Evolutionary conservation across 2,888 invertebrate genomes (phyloP).

Genomic region (Drosophila aldrichi): DNA sequence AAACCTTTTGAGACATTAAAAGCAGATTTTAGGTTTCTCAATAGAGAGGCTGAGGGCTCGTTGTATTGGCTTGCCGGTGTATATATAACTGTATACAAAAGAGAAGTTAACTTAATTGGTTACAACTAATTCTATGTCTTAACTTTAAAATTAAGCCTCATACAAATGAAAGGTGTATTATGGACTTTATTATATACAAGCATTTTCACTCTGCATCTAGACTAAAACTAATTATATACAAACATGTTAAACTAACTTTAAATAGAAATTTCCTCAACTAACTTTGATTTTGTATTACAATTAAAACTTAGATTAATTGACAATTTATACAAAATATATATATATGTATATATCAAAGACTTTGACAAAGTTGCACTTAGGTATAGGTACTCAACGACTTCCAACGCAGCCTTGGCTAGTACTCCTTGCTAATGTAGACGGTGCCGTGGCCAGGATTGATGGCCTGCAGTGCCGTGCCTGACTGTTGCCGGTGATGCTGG

Average conservation of each 20-base stretch:
- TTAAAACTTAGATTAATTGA: conserved; percentile 29
- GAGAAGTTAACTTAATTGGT: neutral
- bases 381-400: conserved; percentile 50
- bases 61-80: neutral
- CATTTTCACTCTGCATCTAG: neutral
- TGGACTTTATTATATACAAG: conserved; percentile 23
- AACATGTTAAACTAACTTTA: neutral
- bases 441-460: conserved; percentile 48
- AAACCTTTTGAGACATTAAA: conserved; percentile 1
- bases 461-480: conserved; percentile 31
- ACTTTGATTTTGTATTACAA: conserved; percentile 5
- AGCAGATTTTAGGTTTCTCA: neutral
- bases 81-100: neutral
- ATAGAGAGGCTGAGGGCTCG: neutral
- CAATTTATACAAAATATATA: conserved; percentile 40
- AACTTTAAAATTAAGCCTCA: neutral
- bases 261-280: conserved; percentile 10
- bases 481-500: conserved; percentile 49
- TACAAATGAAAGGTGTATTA: conserved; percentile 3
- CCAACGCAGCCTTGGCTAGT: conserved; percentile 30
- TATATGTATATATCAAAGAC: conserved; percentile 31
- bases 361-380: conserved; percentile 57
- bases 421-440: conserved; percentile 66
- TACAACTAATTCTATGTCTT: neutral
- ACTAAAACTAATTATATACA: conserved; percentile 7